phyloP scores from a whole-genome alignment of 2,113 vertebrate species.

The Ceratotherium simum region DNA sequence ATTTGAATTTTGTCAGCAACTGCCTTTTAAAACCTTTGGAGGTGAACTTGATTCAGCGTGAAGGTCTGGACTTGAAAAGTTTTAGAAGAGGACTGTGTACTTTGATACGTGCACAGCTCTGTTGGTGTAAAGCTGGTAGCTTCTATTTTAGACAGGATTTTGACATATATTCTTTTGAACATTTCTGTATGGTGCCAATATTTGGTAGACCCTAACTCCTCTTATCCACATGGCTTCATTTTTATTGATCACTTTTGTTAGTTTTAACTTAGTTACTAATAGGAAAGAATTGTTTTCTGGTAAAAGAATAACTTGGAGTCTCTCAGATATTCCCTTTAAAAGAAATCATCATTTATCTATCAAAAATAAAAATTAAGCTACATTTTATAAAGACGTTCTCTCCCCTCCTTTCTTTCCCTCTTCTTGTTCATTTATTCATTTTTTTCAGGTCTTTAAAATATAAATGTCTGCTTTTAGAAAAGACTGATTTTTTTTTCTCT shows the following conservation, averaged over 20 bases:
- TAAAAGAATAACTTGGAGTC: not conserved
- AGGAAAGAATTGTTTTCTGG: conserved; percentile 34
- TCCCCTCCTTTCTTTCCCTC: not conserved
- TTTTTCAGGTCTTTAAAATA: conserved; percentile 48
- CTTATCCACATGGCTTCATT: not conserved
- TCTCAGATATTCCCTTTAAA: conserved; percentile 47
- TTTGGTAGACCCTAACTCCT: conserved; percentile 23
- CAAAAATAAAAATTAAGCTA: not conserved
- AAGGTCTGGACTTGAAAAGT: conserved; percentile 40
- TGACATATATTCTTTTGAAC: conserved; percentile 63
- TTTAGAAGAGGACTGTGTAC: not conserved
- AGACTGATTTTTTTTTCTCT: not conserved
- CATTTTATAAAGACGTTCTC: not conserved
- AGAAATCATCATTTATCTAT: not conserved
- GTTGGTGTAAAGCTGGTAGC: not conserved
- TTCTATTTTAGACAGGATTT: conserved; percentile 62
- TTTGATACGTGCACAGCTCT: conserved; percentile 37
- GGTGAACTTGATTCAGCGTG: conserved; percentile 14
- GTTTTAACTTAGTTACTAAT: not conserved
- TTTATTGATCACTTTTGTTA: conserved; percentile 4
- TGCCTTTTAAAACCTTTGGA: conserved; percentile 57
- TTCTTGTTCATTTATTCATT: not conserved
- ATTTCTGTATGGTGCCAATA: not conserved
- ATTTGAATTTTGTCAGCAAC: conserved; percentile 12
- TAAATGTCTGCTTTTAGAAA: conserved; percentile 16